Conservation (phyloP, 2,888 invertebrate genomes). For the Calliphora vomitoria region DNA sequence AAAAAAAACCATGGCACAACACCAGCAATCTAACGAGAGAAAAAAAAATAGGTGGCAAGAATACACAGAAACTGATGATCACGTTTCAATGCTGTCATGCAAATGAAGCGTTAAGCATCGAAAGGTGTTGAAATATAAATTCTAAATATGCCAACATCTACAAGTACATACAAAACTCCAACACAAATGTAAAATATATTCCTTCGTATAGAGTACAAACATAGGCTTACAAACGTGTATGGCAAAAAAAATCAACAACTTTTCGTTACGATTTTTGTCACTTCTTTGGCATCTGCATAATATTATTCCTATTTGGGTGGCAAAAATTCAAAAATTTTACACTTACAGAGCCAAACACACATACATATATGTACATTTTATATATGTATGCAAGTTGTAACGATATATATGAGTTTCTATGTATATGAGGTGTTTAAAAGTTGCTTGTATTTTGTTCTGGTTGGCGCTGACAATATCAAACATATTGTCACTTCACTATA, state of each 20-base stretch:
- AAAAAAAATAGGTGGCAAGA: neutral
- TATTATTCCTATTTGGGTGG: constrained; percentile 74
- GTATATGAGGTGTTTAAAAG: constrained; percentile 27
- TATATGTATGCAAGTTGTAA: neutral
- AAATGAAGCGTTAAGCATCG: constrained; percentile 81
- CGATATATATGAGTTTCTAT: neutral
- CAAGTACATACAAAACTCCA: neutral
- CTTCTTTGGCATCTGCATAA: constrained; percentile 74
- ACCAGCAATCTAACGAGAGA: constrained; percentile 1
- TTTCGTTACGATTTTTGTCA: constrained; percentile 72
- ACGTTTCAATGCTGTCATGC: constrained; percentile 78
- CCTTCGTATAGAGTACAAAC: neutral
- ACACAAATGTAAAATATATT: neutral
- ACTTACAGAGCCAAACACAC: neutral
- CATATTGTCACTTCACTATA: constrained; percentile 67
- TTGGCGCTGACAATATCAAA: constrained; percentile 77
- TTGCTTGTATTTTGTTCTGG: constrained; percentile 27
- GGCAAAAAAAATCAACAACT: neutral
- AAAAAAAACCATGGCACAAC: neutral
- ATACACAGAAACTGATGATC: constrained; percentile 59
- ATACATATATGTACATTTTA: neutral
- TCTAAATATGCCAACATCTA: constrained; percentile 61
- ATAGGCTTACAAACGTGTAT: neutral
- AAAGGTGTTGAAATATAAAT: constrained; percentile 80
- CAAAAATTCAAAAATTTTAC: constrained; percentile 54